Evolutionary conservation across 2,888 invertebrate genomes (phyloP), one percentile per base, ranked within the genome.

Genomic region (Drosophila nr. perissopoda): DNA sequence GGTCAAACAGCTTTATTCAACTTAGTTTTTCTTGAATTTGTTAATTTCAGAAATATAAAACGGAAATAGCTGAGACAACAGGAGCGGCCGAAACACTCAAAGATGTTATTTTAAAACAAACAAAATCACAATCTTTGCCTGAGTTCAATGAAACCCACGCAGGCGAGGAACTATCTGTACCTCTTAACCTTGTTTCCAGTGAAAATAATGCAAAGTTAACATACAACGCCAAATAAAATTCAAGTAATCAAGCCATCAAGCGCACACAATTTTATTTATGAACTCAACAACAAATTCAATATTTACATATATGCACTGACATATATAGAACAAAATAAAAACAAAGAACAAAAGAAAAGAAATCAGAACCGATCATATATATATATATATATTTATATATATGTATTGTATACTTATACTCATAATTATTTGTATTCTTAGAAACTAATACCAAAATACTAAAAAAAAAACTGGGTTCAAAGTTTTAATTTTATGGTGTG

Each of bases 161-260:
- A 75, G 78, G 75, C 69, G 83, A 88, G 70, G 89, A 90, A 65
- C 76, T 88, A 42, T 82, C 87, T 69, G 85, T 87, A 76, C 91
- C 89, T 79, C 90, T 90, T 67, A 90, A 90, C 73, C 91, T 90
- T 78, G 89, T 90, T 79, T 90, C 89, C 87, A 90, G 89, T 91
- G 89, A 91, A 78, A 91, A 82, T 76, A 91, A 79, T 78, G 78
- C 85, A 75, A 90, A 90, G 83, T 85, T 89, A 85, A 83, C 89
- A 89, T 91, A 87, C 78, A 87, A 84, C 87, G 87, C 89, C 89
- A 90, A 89, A 91, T 90, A 76, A 73, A 82, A 77, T 72, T 80
- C 69, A 78, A 80, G 70, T 71, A 71, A 69, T 69, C 63, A 63
- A 80, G 61, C 83, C 69, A 78, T 83, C 59, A 66, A 74, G 76